Evolutionary conservation across 2,113 vertebrate genomes (phyloP).

Genomic region (Calonectris borealis): DNA sequence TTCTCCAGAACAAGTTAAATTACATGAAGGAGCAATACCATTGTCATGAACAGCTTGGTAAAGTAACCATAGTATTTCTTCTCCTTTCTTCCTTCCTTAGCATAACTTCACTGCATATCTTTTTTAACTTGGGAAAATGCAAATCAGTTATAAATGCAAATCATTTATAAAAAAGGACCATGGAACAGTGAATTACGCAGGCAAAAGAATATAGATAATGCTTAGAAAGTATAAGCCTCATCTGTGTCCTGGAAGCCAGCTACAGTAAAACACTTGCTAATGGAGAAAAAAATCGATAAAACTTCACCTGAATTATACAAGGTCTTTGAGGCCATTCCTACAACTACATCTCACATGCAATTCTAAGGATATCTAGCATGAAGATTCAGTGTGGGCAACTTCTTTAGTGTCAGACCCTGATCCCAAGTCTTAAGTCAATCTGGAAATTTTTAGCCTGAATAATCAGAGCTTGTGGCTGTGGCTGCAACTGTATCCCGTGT

Average conservation of each 20-base stretch:
- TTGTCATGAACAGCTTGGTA: not conserved
- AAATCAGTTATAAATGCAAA: not conserved
- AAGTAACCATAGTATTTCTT: not conserved
- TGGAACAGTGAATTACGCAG: not conserved
- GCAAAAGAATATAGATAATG: not conserved
- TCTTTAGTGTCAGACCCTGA: not conserved
- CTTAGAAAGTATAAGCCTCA: not conserved
- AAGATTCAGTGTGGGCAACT: not conserved
- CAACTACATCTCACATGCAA: not conserved
- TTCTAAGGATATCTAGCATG: not conserved
- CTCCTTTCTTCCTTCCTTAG: not conserved
- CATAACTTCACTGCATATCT: not conserved
- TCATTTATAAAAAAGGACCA: not conserved
- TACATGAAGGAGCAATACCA: not conserved
- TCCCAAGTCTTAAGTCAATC: not conserved
- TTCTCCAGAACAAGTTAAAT: not conserved
- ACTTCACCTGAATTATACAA: not conserved
- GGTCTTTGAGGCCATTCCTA: not conserved
- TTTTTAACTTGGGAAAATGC: not conserved
- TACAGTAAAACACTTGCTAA: not conserved
- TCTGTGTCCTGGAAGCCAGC: not conserved
- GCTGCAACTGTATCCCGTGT: not conserved
- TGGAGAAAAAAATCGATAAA: not conserved
- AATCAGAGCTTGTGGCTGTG: not conserved
- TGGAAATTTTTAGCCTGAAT: not conserved